These are phyloP conservation scores for Hippocampus abdominalis DNA, from an alignment of 2,113 vertebrate species.

Conservation along the genomic window DNA sequence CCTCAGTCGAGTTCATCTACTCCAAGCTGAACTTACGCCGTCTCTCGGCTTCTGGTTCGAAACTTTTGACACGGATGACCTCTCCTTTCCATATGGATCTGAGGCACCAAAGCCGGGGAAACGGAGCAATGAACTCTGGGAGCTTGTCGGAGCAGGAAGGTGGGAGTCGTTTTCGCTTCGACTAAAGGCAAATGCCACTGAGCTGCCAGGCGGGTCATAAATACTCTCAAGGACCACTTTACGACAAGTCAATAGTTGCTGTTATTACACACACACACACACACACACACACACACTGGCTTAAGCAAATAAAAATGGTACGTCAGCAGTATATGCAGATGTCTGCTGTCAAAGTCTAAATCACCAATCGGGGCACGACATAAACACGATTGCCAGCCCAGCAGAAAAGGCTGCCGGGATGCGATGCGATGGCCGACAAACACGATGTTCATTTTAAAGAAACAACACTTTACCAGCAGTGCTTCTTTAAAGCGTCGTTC, in stretches of 20 bases:
- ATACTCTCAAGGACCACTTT: conserved; percentile 70
- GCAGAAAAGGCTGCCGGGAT: conserved; percentile 65
- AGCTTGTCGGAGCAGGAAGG: conserved; percentile 40
- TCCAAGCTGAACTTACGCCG: conserved; percentile 1
- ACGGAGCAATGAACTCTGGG: conserved; percentile 42
- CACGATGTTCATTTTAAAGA: conserved; percentile 46
- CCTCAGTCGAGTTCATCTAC: neutral
- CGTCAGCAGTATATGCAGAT: conserved; percentile 76
- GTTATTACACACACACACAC: conserved; percentile 36
- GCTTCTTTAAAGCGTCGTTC: conserved; percentile 21
- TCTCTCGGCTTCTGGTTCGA: conserved; percentile 18
- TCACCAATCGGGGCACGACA: conserved; percentile 70
- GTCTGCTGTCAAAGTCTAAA: conserved; percentile 74
- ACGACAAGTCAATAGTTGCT: conserved; percentile 69
- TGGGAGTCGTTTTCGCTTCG: conserved; percentile 57
- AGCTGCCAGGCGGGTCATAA: conserved; percentile 63
- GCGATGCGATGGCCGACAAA: conserved; percentile 25
- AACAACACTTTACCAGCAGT: neutral
- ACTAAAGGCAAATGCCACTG: conserved; percentile 58
- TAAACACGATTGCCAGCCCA: conserved; percentile 72
- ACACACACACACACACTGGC: conserved; percentile 19
- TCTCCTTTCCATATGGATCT: conserved; percentile 32
- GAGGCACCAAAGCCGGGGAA: conserved; percentile 20
- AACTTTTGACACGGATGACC: conserved; percentile 33
- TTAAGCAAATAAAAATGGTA: conserved; percentile 50